phyloP scores from a whole-genome alignment of 2,113 vertebrate species.

The Polypterus bichir region DNA sequence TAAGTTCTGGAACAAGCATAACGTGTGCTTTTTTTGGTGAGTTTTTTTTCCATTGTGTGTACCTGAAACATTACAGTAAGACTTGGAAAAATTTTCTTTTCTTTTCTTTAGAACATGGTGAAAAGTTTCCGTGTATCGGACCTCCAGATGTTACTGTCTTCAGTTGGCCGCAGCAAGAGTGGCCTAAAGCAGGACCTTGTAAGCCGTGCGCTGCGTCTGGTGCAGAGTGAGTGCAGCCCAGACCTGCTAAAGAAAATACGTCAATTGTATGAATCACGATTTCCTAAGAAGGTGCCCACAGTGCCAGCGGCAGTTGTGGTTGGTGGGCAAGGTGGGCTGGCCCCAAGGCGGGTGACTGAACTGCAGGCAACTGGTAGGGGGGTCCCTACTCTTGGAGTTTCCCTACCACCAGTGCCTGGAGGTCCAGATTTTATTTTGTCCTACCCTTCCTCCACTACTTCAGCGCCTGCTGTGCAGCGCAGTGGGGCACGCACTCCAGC shows the following conservation, averaged over 20 bases:
- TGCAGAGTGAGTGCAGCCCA: conserved; percentile 92
- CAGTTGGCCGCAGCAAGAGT: conserved; percentile 95
- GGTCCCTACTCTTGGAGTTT: conserved; percentile 35
- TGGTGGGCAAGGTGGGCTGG: conserved; percentile 30
- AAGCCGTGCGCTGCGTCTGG: conserved; percentile 79
- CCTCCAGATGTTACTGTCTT: conserved; percentile 93
- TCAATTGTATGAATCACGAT: conserved; percentile 90
- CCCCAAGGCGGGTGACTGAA: conserved; percentile 51
- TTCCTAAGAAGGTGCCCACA: conserved; percentile 64
- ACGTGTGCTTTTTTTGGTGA: not conserved
- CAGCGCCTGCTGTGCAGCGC: conserved; percentile 44
- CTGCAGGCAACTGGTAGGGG: conserved; percentile 29
- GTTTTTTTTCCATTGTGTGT: conserved; percentile 1
- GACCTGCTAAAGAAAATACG: conserved; percentile 94
- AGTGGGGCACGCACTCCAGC: conserved; percentile 58
- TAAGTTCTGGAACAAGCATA: not conserved
- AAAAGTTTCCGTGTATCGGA: conserved; percentile 98
- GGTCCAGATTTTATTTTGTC: conserved; percentile 34
- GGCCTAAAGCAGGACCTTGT: conserved; percentile 96
- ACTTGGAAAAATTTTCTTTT: conserved; percentile 22
- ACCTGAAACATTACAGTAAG: not conserved
- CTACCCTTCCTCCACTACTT: conserved; percentile 3
- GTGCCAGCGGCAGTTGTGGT: conserved; percentile 24
- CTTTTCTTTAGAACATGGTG: conserved; percentile 80
- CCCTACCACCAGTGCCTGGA: conserved; percentile 18